Evolutionary conservation across 2,888 invertebrate species (phyloP), one percentile per base, ranked within the genome.

Genomic region (Hoplodrina ambigua): DNA sequence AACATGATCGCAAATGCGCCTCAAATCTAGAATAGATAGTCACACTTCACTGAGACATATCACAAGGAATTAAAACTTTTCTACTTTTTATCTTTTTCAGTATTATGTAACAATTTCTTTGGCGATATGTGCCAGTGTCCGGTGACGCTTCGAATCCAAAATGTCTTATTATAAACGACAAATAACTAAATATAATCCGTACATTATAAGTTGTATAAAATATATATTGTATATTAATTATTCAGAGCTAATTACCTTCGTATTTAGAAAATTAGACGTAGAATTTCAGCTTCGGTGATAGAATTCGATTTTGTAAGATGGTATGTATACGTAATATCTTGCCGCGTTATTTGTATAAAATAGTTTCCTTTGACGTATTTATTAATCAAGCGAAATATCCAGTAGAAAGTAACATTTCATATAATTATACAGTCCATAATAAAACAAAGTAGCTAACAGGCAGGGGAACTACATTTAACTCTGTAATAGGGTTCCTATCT

Each of bases 161-260:
- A 69, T 69, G 82, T 89, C 86, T 86, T 89, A 88, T 86, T 66
- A 85, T 71, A 83, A 84, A 81, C 63, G 89, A 88, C 88, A 87
- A 90, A 88, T 89, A 89, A 89, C 69, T 88, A 85, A 83, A 13
- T 80, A 50, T 83, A 85, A 80, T 70, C 77, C 78, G 85, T 72
- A 80, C 73, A 75, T 59, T 72, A 59, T 75, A 72, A 49, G 55
- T 56, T 69, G 50, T 37, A 62, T 69, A 49, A 17, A 53, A 64
- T 66, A 74, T 70, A 63, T 72, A 71, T 72, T 78, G 55, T 72
- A 57, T 15, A 69, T 64, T 60, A 53, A 25, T 19, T 30, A 59
- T 61, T 72, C 37, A 53, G 53, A 72, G 56, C 75, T 69, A 72
- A 74, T 17, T 15, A 46, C 17, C 15, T 15, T 44, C 52, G 46